These are phyloP conservation scores for Lithophane semibrunnea DNA, from an alignment of 2,888 invertebrate species.

Conservation along the genomic window DNA sequence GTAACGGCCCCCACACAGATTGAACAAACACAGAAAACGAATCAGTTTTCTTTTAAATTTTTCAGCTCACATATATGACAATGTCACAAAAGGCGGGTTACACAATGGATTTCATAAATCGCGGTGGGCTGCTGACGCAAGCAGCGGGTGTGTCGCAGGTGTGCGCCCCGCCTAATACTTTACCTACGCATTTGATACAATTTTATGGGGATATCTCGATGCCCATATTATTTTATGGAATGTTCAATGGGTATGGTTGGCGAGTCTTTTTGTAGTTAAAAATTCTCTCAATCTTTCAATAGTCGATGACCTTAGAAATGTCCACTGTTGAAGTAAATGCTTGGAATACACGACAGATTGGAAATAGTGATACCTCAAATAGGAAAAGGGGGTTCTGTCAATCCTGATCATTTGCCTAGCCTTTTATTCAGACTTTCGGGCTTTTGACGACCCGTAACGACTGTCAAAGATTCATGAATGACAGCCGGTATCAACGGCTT, in stretches of 20 bases:
- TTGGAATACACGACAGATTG: background rate
- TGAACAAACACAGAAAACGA: constrained; percentile 16
- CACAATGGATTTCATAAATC: constrained; percentile 67
- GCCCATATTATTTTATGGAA: constrained; percentile 52
- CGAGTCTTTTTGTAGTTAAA: constrained; percentile 2
- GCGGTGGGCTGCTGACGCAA: constrained; percentile 55
- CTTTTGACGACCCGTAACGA: too few relatives aligned
- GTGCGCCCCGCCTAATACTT: constrained; percentile 64
- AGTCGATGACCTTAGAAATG: background rate
- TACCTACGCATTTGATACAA: constrained; percentile 61
- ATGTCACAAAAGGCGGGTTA: constrained; percentile 57
- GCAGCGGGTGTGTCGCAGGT: constrained; percentile 59
- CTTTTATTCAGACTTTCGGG: too few relatives aligned
- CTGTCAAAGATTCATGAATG: too few relatives aligned
- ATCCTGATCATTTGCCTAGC: too few relatives aligned
- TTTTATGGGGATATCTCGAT: constrained; percentile 58
- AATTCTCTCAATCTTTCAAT: background rate
- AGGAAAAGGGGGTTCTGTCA: background rate
- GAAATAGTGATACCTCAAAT: background rate
- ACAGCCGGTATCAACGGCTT: too few relatives aligned
- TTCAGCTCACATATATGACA: constrained; percentile 38
- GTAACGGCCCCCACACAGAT: background rate
- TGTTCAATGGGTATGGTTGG: constrained; percentile 34
- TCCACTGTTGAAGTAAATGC: background rate
- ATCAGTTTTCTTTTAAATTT: constrained; percentile 38